Conservation (phyloP, 2,113 vertebrate genomes). For the Sigmodon hispidus region DNA sequence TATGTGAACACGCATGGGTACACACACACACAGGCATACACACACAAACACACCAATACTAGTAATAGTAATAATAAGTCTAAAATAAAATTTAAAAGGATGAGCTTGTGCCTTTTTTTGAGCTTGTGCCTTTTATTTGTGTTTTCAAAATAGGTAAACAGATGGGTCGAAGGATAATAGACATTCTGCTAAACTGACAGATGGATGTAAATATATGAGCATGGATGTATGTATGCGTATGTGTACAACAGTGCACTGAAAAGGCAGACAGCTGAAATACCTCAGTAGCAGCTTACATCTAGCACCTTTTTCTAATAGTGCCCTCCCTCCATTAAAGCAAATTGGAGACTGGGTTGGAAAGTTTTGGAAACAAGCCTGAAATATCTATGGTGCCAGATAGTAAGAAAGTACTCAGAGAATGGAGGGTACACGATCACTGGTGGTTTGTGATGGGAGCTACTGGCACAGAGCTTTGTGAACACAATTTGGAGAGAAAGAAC, state of each 20-base stretch:
- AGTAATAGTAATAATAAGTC: neutral
- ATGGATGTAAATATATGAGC: neutral
- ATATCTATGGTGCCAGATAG: neutral
- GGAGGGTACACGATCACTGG: no score
- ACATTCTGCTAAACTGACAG: neutral
- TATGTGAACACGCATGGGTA: neutral
- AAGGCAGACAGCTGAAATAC: neutral
- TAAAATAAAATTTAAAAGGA: neutral
- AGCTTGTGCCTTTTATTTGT: neutral
- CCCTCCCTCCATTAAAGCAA: neutral
- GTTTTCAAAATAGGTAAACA: neutral
- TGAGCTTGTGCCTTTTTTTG: neutral
- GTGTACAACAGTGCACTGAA: neutral
- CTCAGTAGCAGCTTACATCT: neutral
- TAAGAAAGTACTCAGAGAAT: neutral
- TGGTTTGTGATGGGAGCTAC: neutral
- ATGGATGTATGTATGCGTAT: neutral
- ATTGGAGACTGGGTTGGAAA: neutral
- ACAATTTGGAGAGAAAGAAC: neutral
- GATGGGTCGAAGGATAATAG: neutral
- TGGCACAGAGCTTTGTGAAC: neutral
- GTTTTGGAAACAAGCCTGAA: neutral
- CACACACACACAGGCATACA: neutral
- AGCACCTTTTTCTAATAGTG: neutral
- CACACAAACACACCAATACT: neutral